Evolutionary conservation across 1,140 invertebrate species (phyloP).

Genomic region (Hirudo medicinalis): DNA sequence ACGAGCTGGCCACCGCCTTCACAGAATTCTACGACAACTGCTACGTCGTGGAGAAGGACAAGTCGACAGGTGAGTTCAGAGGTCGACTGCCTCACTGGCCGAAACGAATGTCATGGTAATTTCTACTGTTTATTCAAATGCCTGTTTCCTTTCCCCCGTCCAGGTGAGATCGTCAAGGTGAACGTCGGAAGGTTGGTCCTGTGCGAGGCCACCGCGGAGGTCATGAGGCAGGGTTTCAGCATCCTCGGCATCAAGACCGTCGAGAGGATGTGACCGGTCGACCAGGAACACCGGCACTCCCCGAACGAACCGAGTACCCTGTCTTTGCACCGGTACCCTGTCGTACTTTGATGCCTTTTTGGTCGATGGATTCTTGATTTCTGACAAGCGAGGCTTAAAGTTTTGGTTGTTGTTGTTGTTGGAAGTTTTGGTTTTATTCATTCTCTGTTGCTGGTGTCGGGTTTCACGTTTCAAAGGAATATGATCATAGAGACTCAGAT

Average conservation of each 20-base stretch:
- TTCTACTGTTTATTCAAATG: no score
- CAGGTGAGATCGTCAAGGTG: constrained; percentile 64
- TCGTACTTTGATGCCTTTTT: not conserved
- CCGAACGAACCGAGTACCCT: not conserved
- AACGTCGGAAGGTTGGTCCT: constrained; percentile 74
- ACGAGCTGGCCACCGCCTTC: constrained; percentile 80
- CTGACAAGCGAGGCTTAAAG: no score
- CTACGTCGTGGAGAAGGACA: constrained; percentile 82
- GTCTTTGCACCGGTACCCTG: not conserved
- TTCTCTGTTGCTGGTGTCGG: not conserved
- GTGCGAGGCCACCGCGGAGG: constrained; percentile 75
- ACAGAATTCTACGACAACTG: constrained; percentile 95
- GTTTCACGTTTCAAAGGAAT: no score
- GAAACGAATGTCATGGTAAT: no score
- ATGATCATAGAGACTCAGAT: no score
- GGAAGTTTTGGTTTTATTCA: no score
- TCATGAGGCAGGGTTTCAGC: constrained; percentile 72
- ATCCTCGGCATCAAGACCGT: constrained; percentile 86
- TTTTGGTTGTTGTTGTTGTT: no score
- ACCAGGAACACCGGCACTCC: not conserved
- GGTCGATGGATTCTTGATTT: not conserved
- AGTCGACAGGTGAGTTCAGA: constrained; percentile 29
- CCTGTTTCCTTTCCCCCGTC: constrained; percentile 3
- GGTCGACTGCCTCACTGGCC: no score
- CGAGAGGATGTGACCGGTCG: constrained; percentile 64